Conservation (phyloP, 2,113 vertebrate genomes). For the Dermatemys mawii region DNA sequence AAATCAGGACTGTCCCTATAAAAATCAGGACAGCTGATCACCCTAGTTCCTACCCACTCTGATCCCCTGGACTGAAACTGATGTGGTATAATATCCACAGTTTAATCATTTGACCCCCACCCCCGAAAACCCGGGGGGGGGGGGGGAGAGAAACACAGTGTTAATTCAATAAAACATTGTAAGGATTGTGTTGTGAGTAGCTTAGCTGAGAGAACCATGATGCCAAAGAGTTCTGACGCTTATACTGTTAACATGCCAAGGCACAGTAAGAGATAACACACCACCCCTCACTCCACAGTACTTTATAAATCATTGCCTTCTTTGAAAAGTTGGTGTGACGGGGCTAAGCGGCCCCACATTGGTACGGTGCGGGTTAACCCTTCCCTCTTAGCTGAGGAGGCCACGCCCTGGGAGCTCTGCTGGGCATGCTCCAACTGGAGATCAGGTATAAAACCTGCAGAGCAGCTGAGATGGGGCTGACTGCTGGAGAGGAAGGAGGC, state of each 20-base stretch:
- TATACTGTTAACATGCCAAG: background rate
- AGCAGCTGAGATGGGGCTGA: too few species aligned
- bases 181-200: rapidly evolving
- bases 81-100: rapidly evolving
- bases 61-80: background rate
- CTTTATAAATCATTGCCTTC: rapidly evolving
- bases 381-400: too few species aligned
- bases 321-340: rapidly evolving
- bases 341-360: too few species aligned
- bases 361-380: too few species aligned
- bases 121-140: rapidly evolving
- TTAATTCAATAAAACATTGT: background rate
- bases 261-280: background rate
- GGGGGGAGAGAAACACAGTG: background rate
- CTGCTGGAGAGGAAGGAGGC: too few species aligned
- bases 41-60: too few species aligned
- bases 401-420: too few species aligned
- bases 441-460: too few species aligned
- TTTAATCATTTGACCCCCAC: rapidly evolving
- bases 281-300: background rate
- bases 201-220: rapidly evolving
- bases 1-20: too few species aligned
- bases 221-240: background rate
- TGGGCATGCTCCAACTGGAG: too few species aligned
- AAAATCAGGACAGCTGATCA: too few species aligned